These are phyloP conservation scores for Phasia obesa DNA, from an alignment of 2,888 invertebrate genomes.

Conservation along the genomic window DNA sequence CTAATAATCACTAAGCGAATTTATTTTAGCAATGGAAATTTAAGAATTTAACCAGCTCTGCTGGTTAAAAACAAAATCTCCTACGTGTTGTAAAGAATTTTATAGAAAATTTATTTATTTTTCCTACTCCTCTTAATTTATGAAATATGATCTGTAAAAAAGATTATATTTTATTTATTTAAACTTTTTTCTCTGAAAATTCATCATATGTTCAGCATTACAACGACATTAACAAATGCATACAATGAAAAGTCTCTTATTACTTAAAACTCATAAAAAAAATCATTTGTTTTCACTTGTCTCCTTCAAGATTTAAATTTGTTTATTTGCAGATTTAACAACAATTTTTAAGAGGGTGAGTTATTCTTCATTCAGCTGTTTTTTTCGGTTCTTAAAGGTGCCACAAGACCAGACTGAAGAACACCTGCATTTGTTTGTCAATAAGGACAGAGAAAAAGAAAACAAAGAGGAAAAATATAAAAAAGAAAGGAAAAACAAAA, in stretches of 20 bases:
- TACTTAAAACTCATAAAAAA: conserved; percentile 2
- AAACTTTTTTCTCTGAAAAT: neutral
- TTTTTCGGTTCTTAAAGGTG: conserved; percentile 5
- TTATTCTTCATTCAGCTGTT: conserved; percentile 18
- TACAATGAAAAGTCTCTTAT: neutral
- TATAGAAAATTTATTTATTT: neutral
- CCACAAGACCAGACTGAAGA: conserved; percentile 46
- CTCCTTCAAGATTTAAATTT: conserved; percentile 30
- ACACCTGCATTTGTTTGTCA: conserved; percentile 43
- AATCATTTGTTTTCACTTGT: conserved; percentile 13
- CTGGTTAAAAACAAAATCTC: too few species aligned
- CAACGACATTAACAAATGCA: neutral
- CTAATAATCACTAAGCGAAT: too few species aligned
- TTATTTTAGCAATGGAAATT: too few species aligned
- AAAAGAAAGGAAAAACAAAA: conserved; percentile 1
- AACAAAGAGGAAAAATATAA: conserved; percentile 17
- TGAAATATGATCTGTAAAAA: conserved; percentile 31
- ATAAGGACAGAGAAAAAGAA: conserved; percentile 15
- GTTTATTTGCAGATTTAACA: conserved; percentile 37
- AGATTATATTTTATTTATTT: conserved; percentile 9
- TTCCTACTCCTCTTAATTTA: neutral
- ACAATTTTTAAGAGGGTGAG: conserved; percentile 49
- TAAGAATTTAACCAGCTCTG: too few species aligned
- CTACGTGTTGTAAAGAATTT: neutral
- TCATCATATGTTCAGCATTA: neutral